These are phyloP conservation scores for Atta colombica DNA, from an alignment of 1,140 invertebrate species.

Conservation along the genomic window DNA sequence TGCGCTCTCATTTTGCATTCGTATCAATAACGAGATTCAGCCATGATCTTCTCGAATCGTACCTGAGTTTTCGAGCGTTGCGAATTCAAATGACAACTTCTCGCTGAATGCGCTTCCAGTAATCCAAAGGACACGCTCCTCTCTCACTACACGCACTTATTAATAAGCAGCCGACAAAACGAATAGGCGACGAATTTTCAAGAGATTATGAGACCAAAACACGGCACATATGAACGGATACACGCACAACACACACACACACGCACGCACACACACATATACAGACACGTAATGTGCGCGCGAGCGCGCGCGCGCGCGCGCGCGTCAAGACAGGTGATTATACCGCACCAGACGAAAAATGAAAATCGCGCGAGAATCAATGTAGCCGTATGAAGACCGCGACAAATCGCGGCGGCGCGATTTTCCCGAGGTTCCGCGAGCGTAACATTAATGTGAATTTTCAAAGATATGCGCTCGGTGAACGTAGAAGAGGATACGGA, in stretches of 20 bases:
- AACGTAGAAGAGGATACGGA: too few species aligned
- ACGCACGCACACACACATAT: neutral
- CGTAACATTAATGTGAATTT: conserved; percentile 69
- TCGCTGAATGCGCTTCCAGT: conserved; percentile 31
- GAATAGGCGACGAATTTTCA: neutral
- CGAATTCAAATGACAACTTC: conserved; percentile 19
- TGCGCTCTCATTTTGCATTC: conserved; percentile 24
- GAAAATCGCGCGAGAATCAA: conserved; percentile 1
- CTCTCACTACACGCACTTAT: neutral
- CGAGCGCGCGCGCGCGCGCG: neutral
- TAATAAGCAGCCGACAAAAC: neutral
- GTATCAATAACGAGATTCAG: neutral
- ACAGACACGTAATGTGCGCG: neutral
- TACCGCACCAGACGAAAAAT: neutral
- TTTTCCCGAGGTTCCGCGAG: conserved; percentile 31
- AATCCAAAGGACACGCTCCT: conserved; percentile 65
- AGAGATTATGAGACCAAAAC: neutral
- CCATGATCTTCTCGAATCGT: neutral
- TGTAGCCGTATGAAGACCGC: conserved; percentile 23
- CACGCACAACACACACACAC: neutral
- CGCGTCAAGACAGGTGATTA: conserved; percentile 1
- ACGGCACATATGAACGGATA: neutral
- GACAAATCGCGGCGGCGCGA: conserved; percentile 65
- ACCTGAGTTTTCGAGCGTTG: conserved; percentile 29
- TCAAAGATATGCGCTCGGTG: neutral